Base-by-base conservation (phyloP, 2,888 invertebrate genomes). In the Watsonalla binaria region DNA sequence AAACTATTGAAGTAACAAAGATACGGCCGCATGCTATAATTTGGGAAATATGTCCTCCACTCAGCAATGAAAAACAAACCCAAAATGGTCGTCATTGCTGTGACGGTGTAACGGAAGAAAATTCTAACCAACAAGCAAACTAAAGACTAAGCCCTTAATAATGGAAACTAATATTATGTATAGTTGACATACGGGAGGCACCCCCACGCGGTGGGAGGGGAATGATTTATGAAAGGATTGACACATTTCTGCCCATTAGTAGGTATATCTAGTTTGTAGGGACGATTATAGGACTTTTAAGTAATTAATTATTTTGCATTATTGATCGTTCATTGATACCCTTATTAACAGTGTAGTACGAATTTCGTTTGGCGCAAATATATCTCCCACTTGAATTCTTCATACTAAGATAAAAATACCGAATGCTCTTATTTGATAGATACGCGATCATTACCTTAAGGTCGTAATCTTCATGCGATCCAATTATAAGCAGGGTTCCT, bases 141-240 rank as follows among this genome's bases (percentile, higher is more conserved):
- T 34, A 6, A 47, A 47, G 24, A 33, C 9, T 47, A 24, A 69
- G 68, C 68, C 74, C 72, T 80, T 76, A 80, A 82, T 82, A 83
- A 84, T 77, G 77, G 76, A 75, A 75, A 69, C 72, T 76, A 78
- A 80, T 80, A 80, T 78, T n/a, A 24, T 24, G 24, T 24, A 81
- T 80, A 81, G 84, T 82, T 82, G 83, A 82, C 82, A 83, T 71
- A 68, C 67, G 67, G 71, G 65, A 53, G 62, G 50, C 51, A 49
- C 57, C 63, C 55, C 52, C 56, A 52, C 57, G 24, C 24, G 59
- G 62, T 63, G 57, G 57, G 69, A 70, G 66, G 60, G 62, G 66
- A 70, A 81, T 86, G 83, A 87, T 85, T 85, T 84, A 85, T 86
- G 80, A 71, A 76, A 75, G 74, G 76, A 83, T 82, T 79, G 80